Percentiles rank a stretch among this genome's conserved stretches.
Evolutionary conservation across 2,113 vertebrate species (phyloP).

Genomic region (Dromas ardeola): DNA sequence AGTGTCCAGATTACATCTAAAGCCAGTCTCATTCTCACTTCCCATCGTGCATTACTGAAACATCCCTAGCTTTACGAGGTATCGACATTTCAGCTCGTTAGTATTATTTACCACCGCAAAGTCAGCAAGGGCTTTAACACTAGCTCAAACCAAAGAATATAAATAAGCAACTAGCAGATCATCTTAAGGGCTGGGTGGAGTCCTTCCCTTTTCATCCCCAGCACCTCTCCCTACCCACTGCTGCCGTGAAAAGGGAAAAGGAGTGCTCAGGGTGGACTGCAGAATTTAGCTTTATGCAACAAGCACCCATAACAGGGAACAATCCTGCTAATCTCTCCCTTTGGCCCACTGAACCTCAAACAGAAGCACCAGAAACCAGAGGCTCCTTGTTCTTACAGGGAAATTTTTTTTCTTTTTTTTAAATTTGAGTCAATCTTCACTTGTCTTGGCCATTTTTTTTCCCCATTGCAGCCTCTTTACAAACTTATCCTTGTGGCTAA

Average conservation of each 20-base stretch:
- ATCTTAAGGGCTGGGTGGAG: neutral
- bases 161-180: slow-evolving; percentile 40
- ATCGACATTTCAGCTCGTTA: neutral
- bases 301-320: neutral
- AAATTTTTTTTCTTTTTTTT: neutral
- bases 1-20: neutral
- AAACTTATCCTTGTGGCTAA: neutral
- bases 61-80: neutral
- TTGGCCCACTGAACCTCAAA: neutral
- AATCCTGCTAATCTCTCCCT: neutral
- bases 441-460: neutral
- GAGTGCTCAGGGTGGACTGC: neutral
- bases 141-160: slow-evolving; percentile 4
- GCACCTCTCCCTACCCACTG: neutral
- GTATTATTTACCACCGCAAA: slow-evolving; percentile 52
- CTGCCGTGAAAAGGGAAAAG: neutral
- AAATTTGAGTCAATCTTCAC: neutral
- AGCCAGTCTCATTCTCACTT: neutral
- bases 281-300: neutral
- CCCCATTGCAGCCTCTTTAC: neutral
- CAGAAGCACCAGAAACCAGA: neutral
- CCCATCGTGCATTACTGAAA: neutral
- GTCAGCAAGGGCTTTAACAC: slow-evolving; percentile 32
- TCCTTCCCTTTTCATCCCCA: neutral
- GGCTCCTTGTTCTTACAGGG: rapidly evolving